Conservation (phyloP, 2,797 vertebrate genomes). For the Microchirus variegatus region DNA sequence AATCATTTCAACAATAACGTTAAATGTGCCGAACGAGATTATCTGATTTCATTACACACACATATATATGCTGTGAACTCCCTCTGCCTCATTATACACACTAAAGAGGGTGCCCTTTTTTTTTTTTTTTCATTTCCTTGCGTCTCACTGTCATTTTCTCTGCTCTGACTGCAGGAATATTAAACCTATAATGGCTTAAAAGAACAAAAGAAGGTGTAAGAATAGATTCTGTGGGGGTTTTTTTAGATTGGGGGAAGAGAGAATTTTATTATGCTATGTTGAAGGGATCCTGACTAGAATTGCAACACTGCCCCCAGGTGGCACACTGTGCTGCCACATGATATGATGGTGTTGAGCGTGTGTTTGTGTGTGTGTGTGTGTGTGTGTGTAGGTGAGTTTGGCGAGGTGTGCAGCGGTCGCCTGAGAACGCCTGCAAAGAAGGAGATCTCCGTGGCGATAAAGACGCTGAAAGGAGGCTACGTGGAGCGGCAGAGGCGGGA, state of each 20-base stretch:
- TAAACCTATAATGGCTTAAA: slow-evolving; percentile 51
- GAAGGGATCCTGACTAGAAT: slow-evolving; percentile 46
- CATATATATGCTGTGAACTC: slow-evolving; percentile 30
- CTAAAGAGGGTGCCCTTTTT: slow-evolving; percentile 15
- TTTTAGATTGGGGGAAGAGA: slow-evolving; percentile 32
- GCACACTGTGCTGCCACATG: slow-evolving; percentile 13
- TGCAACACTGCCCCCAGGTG: slow-evolving; percentile 80
- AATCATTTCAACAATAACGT: slow-evolving; percentile 41
- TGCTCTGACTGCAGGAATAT: slow-evolving; percentile 41
- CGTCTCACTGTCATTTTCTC: slow-evolving; percentile 47
- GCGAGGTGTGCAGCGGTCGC: slow-evolving; percentile 94
- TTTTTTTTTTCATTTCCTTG: slow-evolving; percentile 19
- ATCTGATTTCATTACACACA: slow-evolving; percentile 50
- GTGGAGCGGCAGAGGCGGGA: slow-evolving; percentile 91
- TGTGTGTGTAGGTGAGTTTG: slow-evolving; percentile 87
- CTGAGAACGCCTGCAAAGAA: slow-evolving; percentile 92
- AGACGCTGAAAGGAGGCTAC: slow-evolving; percentile 93
- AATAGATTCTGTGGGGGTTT: slow-evolving; percentile 46
- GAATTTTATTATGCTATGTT: slow-evolving; percentile 43
- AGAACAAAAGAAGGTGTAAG: slow-evolving; percentile 58
- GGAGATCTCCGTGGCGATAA: slow-evolving; percentile 94
- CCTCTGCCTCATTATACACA: slow-evolving; percentile 15
- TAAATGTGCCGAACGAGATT: slow-evolving; percentile 46
- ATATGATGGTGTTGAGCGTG: background rate
- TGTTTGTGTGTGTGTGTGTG: background rate